Base-by-base conservation (phyloP, 2,888 invertebrate genomes). In the Capitulum mitella region DNA sequence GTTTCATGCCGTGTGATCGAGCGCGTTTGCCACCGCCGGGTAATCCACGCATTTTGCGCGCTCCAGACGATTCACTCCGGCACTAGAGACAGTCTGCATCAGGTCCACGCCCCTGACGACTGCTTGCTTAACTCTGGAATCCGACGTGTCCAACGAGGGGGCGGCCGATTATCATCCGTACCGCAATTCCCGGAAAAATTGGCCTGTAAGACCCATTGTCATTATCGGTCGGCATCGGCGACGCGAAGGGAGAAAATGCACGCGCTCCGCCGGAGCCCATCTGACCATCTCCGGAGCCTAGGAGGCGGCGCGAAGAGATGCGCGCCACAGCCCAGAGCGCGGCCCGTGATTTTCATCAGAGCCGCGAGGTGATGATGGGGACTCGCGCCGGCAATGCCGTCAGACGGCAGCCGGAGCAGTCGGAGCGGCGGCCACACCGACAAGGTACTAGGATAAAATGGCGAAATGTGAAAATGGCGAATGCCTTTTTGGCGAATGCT, bases 161-260 rank as follows among this genome's bases (percentile, higher is more conserved):
- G 34, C 70, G 40, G 40, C 40, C 70, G 70, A 70, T 70, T 70
- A 70, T 40, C 70, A 40, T 40, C 26, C 70, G 34, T 34, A 70
- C 70, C 70, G 29, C 40, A 70, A 70, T 70, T 70, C 70, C 37
- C 37, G 40, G 29, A 34, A 10, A 70, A 70, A 70, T 70, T 70
- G 70, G 37, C 70, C 26, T 37, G 70, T 40, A 70, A 70, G 70
- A 70, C 70, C 70, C 70, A 70, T 40, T 70, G 40, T 22, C 40
- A 70, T 70, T 70, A 70, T 70, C 70, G 70, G 26, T 40, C 10
- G 64, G 70, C 40, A 70, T 70, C 70, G 40, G 26, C 26, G 70
- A n/a, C n/a, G n/a, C n/a, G n/a, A n/a, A n/a, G n/a, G n/a, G n/a
- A n/a, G n/a, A 70, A 40, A 19, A 26, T 26, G 37, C 37, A 40